These are phyloP conservation scores for Eristalinus sepulchralis DNA, from an alignment of 2,888 invertebrate genomes.

Conservation along the genomic window DNA sequence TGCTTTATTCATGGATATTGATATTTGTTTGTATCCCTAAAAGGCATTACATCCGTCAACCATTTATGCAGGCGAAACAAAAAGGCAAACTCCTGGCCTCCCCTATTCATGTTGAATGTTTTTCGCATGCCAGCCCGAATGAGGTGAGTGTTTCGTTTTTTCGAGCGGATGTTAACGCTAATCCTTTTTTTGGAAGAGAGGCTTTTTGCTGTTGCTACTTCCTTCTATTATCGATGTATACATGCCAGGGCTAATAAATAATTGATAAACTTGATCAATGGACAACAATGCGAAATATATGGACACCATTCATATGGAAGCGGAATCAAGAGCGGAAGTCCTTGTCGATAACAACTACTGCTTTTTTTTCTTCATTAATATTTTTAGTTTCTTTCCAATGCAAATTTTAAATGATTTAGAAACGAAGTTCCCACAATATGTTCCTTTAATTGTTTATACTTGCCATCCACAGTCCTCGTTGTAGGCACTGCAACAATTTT, in stretches of 20 bases:
- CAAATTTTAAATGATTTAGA: background rate
- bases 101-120: background rate
- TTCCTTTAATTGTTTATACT: constrained; percentile 8
- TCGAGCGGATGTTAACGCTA: constrained; percentile 22
- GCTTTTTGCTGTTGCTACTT: background rate
- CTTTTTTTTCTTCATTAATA: constrained; percentile 18
- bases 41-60: constrained; percentile 18
- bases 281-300: background rate
- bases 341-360: constrained; percentile 2
- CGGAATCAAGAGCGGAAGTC: constrained; percentile 23
- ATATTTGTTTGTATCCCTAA: constrained; percentile 25
- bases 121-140: background rate
- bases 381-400: background rate
- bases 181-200: constrained; percentile 11
- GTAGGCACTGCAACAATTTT: constrained; percentile 1
- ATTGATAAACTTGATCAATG: constrained; percentile 47
- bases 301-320: constrained; percentile 8
- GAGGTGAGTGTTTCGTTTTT: constrained; percentile 11
- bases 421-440: background rate
- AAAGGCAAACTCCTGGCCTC: background rate
- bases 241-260: constrained; percentile 51
- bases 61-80: background rate
- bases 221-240: background rate
- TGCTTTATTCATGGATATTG: constrained; percentile 18
- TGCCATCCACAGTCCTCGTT: constrained; percentile 5